phyloP scores from a whole-genome alignment of 2,113 vertebrate species.

The Trichomycterus rosablanca region DNA sequence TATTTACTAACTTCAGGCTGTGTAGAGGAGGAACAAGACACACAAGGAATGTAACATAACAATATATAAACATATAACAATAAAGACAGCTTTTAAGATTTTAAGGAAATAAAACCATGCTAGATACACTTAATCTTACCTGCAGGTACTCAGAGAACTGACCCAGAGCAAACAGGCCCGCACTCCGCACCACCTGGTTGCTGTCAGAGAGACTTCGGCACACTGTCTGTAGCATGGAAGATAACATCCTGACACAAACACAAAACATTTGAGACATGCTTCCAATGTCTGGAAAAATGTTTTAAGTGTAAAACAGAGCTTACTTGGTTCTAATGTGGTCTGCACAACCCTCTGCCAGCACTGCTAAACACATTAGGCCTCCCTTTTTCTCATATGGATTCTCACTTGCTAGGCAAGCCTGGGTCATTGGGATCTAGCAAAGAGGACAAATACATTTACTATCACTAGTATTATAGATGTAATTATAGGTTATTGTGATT shows the following conservation, averaged over 20 bases:
- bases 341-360: constrained; percentile 84
- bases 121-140: constrained; percentile 54
- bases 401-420: constrained; percentile 69
- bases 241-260: constrained; percentile 66
- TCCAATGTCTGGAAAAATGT: not conserved
- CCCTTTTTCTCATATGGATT: constrained; percentile 79
- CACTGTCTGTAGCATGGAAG: constrained; percentile 74
- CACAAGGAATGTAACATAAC: not conserved
- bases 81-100: too few relatives aligned
- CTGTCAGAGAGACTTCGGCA: constrained; percentile 74
- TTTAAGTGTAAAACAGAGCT: not conserved
- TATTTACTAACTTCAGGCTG: constrained; percentile 82
- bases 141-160: constrained; percentile 88
- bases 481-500: too few relatives aligned
- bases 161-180: constrained; percentile 79
- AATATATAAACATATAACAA: too few relatives aligned
- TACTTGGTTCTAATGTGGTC: constrained; percentile 84
- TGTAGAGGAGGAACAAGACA: not conserved
- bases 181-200: constrained; percentile 77
- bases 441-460: not conserved
- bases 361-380: constrained; percentile 81
- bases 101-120: not conserved
- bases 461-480: too few relatives aligned
- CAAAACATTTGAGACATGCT: not conserved
- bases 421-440: constrained; percentile 71